Evolutionary conservation across 2,797 vertebrate species (phyloP), one percentile per base, ranked within the genome.

Genomic region (Pangasius djambal): DNA sequence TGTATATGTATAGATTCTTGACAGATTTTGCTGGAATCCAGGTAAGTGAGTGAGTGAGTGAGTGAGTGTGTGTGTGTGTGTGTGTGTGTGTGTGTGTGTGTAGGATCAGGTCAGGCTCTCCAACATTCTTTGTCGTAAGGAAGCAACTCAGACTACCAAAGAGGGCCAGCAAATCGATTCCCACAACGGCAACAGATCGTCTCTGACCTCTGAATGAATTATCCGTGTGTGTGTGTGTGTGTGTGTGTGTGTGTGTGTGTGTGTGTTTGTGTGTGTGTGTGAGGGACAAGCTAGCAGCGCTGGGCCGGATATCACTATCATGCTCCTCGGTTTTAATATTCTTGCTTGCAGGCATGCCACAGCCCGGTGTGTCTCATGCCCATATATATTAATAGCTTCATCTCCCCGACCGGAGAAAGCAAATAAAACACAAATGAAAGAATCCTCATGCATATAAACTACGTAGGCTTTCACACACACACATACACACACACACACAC

Each of bases 351-450:
- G 91, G 92, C 92, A 92, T 89, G 90, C 89, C 91, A 90, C 90
- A 91, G 79, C 79, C 86, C 52, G 85, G 83, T 50, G 77, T 86
- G 89, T 89, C 84, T 88, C 89, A 88, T 88, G 85, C 86, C 91
- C 90, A 92, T 93, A 91, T 92, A 92, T 93, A 92, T 91, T 92
- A 92, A 92, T 92, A 91, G 90, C 90, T 91, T 92, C 87, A 93
- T 92, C 87, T 88, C 86, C 86, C 86, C 75, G 74, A 91, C 89
- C 86, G 84, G 85, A 91, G 87, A 91, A 88, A 79, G 65, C 88
- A 88, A 89, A 91, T 91, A 92, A 91, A 92, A 92, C 90, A 90
- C 90, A 91, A 92, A 92, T 92, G 88, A 90, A 93, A 89, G 89
- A 91, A 90, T 92, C 90, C 87, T 92, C 89, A 92, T 92, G 91